Evolutionary conservation across 2,888 invertebrate genomes (phyloP), one percentile per base, ranked within the genome.

Genomic region (Drosophila maculinotata): DNA sequence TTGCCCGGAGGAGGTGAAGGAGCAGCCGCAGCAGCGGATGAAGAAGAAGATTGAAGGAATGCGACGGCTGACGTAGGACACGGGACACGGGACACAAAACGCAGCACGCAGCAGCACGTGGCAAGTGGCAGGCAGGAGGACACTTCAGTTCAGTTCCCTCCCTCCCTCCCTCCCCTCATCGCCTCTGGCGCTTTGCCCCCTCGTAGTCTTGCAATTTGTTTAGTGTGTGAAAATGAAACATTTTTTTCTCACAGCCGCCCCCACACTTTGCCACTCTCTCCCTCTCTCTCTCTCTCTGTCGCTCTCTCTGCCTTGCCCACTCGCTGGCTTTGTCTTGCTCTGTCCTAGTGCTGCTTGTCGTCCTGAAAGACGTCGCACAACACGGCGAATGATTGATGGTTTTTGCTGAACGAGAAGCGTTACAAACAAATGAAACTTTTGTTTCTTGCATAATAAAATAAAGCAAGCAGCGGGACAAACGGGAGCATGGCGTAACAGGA

Each of bases 371-470:
- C 76, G 67, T 73, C 73, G 80, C 65, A 68, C 80, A 85, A 85
- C 81, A 81, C 83, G 86, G 81, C 82, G 79, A 82, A 82, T 87
- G 82, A 82, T 82, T 82, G 87, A 82, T 82, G 82, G 85, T 79
- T 85, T 66, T 77, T 70, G 59, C 85, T 75, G 82, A 72, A 84
- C 83, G 87, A 67, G 53, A 69, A 65, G 66, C 79, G 77, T 72
- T 69, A 67, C 83, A 83, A 87, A 87, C 87, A 83, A 83, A 87
- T 83, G 85, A 85, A 87, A 85, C 83, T 83, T 83, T 83, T 83
- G 83, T 87, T 87, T 87, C 87, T 85, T 87, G 87, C 82, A 83
- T 87, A 87, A 85, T 87, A 75, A 75, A 65, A 65, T 65, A 82
- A 79, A 69, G 31, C 38, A 51, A 56, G 60, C 44, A 35, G 42